Percentiles rank a stretch among this genome's conserved stretches.
Conservation (phyloP, 2,113 vertebrate genomes). For the Gyps fulvus region DNA sequence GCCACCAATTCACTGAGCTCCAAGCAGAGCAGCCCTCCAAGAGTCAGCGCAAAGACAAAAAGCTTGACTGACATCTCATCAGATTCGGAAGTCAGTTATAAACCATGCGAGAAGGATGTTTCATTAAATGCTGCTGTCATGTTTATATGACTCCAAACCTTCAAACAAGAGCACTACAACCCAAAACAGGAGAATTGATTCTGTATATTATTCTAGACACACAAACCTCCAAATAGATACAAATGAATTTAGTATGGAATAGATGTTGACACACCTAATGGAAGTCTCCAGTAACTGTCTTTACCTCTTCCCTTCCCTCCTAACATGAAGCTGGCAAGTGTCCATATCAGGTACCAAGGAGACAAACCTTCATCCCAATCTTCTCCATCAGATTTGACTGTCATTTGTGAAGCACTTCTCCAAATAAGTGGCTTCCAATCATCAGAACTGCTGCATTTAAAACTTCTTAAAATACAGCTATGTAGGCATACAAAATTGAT, state of each 20-base stretch:
- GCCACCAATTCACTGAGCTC: background rate
- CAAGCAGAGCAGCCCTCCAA: background rate
- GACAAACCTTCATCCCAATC: background rate
- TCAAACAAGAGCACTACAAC: background rate
- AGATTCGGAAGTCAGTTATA: background rate
- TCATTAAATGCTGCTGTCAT: background rate
- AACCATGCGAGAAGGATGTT: background rate
- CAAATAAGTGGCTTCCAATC: background rate
- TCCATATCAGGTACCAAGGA: background rate
- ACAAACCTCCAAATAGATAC: background rate
- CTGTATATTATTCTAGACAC: background rate
- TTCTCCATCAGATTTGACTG: background rate
- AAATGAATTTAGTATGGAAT: background rate
- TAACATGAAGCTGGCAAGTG: background rate
- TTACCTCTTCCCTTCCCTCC: background rate
- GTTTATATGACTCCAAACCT: background rate
- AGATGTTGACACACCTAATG: background rate
- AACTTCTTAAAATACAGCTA: background rate
- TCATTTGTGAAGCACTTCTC: background rate
- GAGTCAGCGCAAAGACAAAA: background rate
- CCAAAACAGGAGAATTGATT: background rate
- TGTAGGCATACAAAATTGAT: background rate
- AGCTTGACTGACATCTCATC: background rate
- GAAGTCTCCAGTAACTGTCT: background rate
- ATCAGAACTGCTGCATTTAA: background rate